phyloP scores from a whole-genome alignment of 2,797 vertebrate species.

The Sebastes itinus region DNA sequence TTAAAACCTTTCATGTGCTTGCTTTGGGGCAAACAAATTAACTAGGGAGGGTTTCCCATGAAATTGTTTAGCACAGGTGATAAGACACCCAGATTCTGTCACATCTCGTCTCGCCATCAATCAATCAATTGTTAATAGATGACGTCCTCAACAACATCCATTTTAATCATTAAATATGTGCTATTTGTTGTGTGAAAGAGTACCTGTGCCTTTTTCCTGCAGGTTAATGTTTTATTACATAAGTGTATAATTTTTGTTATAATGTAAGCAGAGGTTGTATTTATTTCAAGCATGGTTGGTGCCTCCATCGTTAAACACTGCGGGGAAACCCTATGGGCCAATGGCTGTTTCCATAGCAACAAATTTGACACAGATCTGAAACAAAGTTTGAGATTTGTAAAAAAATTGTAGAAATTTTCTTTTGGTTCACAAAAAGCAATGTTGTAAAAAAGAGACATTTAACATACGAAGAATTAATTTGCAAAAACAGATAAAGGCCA shows the following conservation, averaged over 20 bases:
- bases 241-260: not conserved
- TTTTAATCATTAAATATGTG: too few species aligned
- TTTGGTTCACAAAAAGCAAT: too few species aligned
- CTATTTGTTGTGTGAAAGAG: fast-evolving
- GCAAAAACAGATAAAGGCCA: not conserved
- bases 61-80: not conserved
- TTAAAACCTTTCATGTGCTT: not conserved
- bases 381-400: not conserved
- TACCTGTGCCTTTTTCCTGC: fast-evolving
- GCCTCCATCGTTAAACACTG: not conserved
- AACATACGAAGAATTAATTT: not conserved
- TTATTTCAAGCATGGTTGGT: not conserved
- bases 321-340: not conserved
- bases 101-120: not conserved
- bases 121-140: not conserved
- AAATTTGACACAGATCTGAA: too few species aligned
- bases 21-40: not conserved
- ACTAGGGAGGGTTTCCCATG: not conserved
- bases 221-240: too few species aligned
- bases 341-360: not conserved
- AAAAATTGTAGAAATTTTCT: not conserved
- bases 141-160: not conserved
- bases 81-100: not conserved
- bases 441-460: not conserved
- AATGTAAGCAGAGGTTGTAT: not conserved